phyloP scores from a whole-genome alignment of 2,888 invertebrate genomes.

The Camponotus fellah region DNA sequence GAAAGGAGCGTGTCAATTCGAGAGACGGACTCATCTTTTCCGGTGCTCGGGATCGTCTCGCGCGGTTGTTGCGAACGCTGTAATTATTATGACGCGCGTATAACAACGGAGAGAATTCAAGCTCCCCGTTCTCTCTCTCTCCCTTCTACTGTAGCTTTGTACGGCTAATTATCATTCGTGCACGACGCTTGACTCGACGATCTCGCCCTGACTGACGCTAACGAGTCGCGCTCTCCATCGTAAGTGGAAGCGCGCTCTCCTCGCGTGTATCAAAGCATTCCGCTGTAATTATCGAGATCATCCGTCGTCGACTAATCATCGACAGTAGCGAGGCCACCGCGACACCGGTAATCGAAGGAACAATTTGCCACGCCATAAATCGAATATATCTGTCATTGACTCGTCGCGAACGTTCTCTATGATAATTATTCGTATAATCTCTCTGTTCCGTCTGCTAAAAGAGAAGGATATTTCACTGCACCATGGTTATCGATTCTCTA shows the following conservation, averaged over 20 bases:
- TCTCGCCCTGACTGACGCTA: conserved; percentile 59
- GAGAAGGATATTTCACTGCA: not conserved
- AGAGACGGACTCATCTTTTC: conserved; percentile 45
- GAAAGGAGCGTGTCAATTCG: conserved; percentile 53
- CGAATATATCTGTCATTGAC: conserved; percentile 21
- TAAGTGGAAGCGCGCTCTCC: conserved; percentile 68
- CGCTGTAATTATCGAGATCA: conserved; percentile 63
- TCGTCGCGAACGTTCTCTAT: conserved; percentile 9
- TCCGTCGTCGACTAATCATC: conserved; percentile 55
- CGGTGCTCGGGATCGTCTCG: conserved; percentile 28
- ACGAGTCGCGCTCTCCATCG: conserved; percentile 68
- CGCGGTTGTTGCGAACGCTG: conserved; percentile 27
- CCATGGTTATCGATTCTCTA: not conserved
- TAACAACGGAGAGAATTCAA: conserved; percentile 23
- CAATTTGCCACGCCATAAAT: conserved; percentile 52
- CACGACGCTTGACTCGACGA: conserved; percentile 50
- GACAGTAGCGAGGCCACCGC: conserved; percentile 4
- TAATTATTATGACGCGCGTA: conserved; percentile 49
- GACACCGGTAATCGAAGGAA: conserved; percentile 58
- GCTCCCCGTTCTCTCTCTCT: conserved; percentile 38
- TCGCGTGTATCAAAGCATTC: conserved; percentile 51
- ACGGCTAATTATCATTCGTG: conserved; percentile 71
- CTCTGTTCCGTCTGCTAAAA: not conserved
- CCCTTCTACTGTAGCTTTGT: conserved; percentile 56
- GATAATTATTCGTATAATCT: conserved; percentile 10